Conservation (phyloP, 2,113 vertebrate species). For the Perognathus longimembris region DNA sequence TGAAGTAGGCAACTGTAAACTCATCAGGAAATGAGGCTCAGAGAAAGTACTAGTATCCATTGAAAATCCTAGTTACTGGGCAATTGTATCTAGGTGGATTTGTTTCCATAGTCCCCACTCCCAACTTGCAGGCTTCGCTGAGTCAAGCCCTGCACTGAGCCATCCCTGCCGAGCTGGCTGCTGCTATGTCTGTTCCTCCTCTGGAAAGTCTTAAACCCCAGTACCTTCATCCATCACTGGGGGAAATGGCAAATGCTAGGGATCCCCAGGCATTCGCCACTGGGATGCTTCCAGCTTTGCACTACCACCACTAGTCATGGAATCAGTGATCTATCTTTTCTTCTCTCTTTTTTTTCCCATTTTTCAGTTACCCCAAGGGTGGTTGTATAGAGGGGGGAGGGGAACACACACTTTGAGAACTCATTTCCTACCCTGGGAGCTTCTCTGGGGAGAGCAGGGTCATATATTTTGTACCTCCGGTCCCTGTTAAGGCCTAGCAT, state of each 20-base stretch:
- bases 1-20: not conserved
- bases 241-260: not conserved
- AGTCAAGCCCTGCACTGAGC: fast-evolving
- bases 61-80: not conserved
- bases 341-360: not conserved
- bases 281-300: not conserved
- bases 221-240: not conserved
- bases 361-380: not conserved
- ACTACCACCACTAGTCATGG: no score
- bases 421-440: not conserved
- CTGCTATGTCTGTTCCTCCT: not conserved
- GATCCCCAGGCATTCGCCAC: not conserved
- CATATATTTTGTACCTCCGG: not conserved
- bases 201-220: not conserved
- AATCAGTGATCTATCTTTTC: not conserved
- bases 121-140: not conserved
- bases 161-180: not conserved
- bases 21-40: not conserved
- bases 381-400: not conserved
- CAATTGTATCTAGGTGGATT: not conserved
- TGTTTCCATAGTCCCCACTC: not conserved
- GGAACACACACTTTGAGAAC: not conserved
- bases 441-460: not conserved
- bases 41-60: not conserved
- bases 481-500: not conserved